phyloP scores from a whole-genome alignment of 2,888 invertebrate genomes.

The Osedax fenrisi region DNA sequence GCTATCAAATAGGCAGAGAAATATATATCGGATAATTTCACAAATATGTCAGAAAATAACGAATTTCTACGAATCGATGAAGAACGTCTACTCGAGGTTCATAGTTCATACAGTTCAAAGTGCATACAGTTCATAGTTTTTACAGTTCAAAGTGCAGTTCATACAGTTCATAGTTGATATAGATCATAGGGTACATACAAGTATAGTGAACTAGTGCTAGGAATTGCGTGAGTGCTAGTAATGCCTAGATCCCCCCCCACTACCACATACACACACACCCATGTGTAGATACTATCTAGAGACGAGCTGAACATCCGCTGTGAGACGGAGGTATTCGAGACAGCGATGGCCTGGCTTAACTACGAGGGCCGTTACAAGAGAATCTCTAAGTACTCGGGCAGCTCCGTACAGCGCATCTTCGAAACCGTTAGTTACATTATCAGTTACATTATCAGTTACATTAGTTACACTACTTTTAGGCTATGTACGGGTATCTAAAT shows the following conservation, averaged over 20 bases:
- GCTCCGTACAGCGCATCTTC: not conserved
- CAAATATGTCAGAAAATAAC: slow-evolving; percentile 70
- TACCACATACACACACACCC: too few species aligned
- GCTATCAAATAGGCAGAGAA: slow-evolving; percentile 38
- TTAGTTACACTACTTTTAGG: too few species aligned
- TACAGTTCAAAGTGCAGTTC: too few species aligned
- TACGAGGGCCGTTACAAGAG: slow-evolving; percentile 56
- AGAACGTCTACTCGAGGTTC: not conserved
- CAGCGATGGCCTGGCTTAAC: slow-evolving; percentile 75
- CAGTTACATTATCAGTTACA: too few species aligned
- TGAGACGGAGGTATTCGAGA: slow-evolving; percentile 66
- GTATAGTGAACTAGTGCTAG: too few species aligned
- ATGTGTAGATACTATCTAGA: too few species aligned
- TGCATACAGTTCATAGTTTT: not conserved
- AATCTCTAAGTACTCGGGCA: not conserved
- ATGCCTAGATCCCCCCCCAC: too few species aligned
- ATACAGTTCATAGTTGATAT: too few species aligned
- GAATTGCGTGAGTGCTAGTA: too few species aligned
- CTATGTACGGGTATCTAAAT: too few species aligned
- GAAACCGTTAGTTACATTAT: not conserved
- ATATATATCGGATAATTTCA: slow-evolving; percentile 48
- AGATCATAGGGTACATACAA: too few species aligned
- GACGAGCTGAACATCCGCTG: slow-evolving; percentile 82
- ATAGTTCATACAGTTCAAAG: not conserved
- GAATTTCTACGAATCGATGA: slow-evolving; percentile 60